Percentiles rank a stretch among this genome's conserved stretches.
Evolutionary conservation across 2,113 vertebrate species (phyloP).

Genomic region (Noctilio leporinus): DNA sequence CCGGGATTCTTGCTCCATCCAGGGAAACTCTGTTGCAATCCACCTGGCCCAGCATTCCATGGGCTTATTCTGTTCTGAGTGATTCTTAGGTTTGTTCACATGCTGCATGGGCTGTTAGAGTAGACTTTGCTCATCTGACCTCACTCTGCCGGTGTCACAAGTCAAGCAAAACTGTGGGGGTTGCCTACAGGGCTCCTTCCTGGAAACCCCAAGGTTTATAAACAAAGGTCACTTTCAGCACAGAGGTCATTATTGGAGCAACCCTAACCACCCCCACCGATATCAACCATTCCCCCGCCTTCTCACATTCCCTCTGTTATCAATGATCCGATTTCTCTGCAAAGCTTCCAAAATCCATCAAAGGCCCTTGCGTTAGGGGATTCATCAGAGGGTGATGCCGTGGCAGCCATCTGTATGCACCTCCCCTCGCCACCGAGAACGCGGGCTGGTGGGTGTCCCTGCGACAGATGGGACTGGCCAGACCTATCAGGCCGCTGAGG

Average conservation of each 20-base stretch:
- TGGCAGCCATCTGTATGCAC: not conserved
- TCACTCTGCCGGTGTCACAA: not conserved
- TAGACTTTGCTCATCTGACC: not conserved
- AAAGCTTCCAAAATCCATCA: not conserved
- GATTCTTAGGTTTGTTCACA: not conserved
- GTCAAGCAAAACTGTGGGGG: not conserved
- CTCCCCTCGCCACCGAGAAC: not conserved
- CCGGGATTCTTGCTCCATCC: not conserved
- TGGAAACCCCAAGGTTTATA: not conserved
- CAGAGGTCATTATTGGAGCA: not conserved
- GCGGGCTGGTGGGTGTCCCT: not conserved
- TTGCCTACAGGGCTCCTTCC: not conserved
- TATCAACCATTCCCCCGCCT: not conserved
- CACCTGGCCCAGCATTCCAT: not conserved
- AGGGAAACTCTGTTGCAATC: rapidly evolving
- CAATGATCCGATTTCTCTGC: not conserved
- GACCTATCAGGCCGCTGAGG: not conserved
- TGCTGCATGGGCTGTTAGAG: rapidly evolving
- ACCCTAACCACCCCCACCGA: rapidly evolving
- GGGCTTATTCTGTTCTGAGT: not conserved
- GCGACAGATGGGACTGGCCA: not conserved
- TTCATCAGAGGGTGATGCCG: not conserved
- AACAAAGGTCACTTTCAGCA: not conserved
- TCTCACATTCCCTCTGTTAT: not conserved
- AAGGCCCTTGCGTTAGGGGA: not conserved